These are phyloP conservation scores for Sarcophaga variegata DNA, from an alignment of 2,888 invertebrate species.

Conservation along the genomic window DNA sequence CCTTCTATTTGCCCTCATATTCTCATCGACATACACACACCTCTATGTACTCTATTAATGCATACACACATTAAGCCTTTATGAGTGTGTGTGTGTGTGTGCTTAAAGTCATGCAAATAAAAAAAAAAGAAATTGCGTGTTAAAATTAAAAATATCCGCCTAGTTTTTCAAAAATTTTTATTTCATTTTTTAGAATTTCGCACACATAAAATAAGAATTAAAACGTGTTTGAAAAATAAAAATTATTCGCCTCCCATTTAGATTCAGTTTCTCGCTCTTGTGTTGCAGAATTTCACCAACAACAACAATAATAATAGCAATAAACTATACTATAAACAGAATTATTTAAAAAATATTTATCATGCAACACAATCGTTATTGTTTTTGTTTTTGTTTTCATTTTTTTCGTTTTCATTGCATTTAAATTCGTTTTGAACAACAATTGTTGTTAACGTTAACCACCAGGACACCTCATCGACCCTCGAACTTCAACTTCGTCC, in stretches of 20 bases:
- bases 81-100: neutral
- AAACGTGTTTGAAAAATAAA: neutral
- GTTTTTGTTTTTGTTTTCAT: neutral
- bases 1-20: neutral
- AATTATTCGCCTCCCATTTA: neutral
- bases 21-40: constrained; percentile 5
- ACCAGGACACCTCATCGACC: constrained; percentile 32
- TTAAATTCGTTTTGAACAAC: constrained; percentile 38
- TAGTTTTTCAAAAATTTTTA: constrained; percentile 64
- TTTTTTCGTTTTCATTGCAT: constrained; percentile 30
- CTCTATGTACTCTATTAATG: constrained; percentile 1
- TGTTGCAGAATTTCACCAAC: constrained; percentile 15
- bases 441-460: constrained; percentile 62
- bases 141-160: constrained; percentile 63
- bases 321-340: neutral
- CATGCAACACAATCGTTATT: neutral
- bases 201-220: neutral
- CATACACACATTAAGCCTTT: neutral
- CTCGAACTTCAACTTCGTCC: too few relatives aligned
- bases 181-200: constrained; percentile 65
- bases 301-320: neutral
- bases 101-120: neutral
- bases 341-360: constrained; percentile 48
- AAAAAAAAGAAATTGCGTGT: constrained; percentile 54
- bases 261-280: neutral